Evolutionary conservation across 2,113 vertebrate species (phyloP).

Genomic region (Platichthys flesus): DNA sequence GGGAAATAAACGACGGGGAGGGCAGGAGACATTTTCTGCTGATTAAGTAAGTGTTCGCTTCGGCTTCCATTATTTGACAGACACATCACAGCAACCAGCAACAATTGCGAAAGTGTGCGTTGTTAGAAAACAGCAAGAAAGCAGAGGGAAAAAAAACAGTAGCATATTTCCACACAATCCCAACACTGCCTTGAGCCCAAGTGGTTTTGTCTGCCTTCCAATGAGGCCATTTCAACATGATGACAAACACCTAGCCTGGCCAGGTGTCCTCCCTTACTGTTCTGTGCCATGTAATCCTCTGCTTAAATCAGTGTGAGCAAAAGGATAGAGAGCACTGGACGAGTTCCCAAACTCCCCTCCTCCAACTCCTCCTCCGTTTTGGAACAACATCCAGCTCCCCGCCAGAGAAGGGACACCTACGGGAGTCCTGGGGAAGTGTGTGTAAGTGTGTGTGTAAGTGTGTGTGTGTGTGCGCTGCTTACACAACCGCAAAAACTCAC

Average conservation of each 20-base stretch:
- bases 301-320: conserved; percentile 66
- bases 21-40: conserved; percentile 63
- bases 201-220: conserved; percentile 15
- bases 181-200: conserved; percentile 8
- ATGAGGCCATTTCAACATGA: conserved; percentile 23
- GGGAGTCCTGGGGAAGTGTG: conserved; percentile 66
- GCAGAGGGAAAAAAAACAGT: conserved; percentile 6
- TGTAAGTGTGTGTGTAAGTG: conserved; percentile 18
- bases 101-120: conserved; percentile 31
- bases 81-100: conserved; percentile 30
- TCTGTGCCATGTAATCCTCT: conserved; percentile 63
- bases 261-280: conserved; percentile 59
- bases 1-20: conserved; percentile 10
- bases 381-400: conserved; percentile 61
- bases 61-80: conserved; percentile 53
- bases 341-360: conserved; percentile 52
- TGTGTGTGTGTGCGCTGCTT: conserved; percentile 51
- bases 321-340: conserved; percentile 57
- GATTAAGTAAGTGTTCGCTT: conserved; percentile 66
- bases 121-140: neutral
- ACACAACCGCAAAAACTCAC: conserved; percentile 48
- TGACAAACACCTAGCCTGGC: conserved; percentile 52
- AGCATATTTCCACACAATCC: conserved; percentile 17
- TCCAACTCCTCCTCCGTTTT: conserved; percentile 41
- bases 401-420: conserved; percentile 73